Conservation (phyloP, 2,113 vertebrate species). For the Silurus glanis region DNA sequence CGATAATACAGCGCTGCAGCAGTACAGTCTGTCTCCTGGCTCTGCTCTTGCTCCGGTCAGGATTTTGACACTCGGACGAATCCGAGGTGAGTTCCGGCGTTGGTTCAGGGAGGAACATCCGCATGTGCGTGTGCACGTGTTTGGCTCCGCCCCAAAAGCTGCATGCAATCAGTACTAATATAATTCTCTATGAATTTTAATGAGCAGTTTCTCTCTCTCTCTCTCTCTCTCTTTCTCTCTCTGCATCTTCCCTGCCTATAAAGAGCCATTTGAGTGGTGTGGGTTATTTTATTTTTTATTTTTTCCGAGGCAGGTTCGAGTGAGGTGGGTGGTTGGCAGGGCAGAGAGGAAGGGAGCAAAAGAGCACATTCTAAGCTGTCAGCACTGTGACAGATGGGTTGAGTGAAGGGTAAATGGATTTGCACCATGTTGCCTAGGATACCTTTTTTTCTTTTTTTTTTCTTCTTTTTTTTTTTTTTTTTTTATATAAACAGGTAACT, state of each 20-base stretch:
- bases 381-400: constrained; percentile 46
- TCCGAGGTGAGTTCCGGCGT: constrained; percentile 71
- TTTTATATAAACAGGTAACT: constrained; percentile 28
- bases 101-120: neutral
- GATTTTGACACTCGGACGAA: constrained; percentile 79
- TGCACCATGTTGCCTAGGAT: constrained; percentile 49
- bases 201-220: constrained; percentile 13
- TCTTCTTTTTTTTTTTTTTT: neutral
- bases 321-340: constrained; percentile 30
- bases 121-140: constrained; percentile 21
- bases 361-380: constrained; percentile 33
- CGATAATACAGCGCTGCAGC: constrained; percentile 75
- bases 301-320: constrained; percentile 37
- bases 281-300: neutral
- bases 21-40: constrained; percentile 78
- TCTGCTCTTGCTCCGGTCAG: constrained; percentile 72
- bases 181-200: constrained; percentile 48
- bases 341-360: constrained; percentile 15
- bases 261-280: constrained; percentile 9
- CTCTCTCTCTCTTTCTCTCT: neutral
- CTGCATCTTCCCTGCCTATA: neutral
- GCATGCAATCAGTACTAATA: neutral
- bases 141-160: neutral
- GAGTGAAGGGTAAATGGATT: constrained; percentile 53
- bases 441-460: constrained; percentile 8